phyloP scores from a whole-genome alignment of 2,113 vertebrate genomes.

The Nesoenas mayeri region DNA sequence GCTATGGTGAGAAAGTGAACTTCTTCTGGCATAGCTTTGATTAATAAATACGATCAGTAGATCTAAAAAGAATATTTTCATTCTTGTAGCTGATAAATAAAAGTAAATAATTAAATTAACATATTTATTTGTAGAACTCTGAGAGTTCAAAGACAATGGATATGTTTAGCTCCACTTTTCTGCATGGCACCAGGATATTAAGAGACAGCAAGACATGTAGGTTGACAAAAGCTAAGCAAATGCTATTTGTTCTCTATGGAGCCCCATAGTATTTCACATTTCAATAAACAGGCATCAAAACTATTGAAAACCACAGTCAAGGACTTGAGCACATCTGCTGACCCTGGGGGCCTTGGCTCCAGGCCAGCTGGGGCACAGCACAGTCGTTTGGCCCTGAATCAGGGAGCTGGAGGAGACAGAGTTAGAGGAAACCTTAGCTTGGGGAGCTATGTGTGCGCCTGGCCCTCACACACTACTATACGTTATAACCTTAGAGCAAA shows the following conservation, averaged over 20 bases:
- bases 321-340: fast-evolving
- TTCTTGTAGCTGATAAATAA: not conserved
- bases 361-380: too few relatives aligned
- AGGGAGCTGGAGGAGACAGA: not conserved
- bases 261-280: not conserved
- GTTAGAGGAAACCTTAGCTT: not conserved
- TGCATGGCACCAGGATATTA: not conserved
- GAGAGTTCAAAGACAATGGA: not conserved
- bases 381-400: not conserved
- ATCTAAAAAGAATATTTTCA: not conserved
- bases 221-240: not conserved
- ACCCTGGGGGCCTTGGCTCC: not conserved
- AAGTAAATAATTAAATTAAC: not conserved
- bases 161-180: not conserved
- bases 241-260: not conserved
- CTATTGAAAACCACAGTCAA: not conserved
- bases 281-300: not conserved
- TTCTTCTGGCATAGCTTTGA: not conserved
- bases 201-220: not conserved
- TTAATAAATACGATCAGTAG: not conserved
- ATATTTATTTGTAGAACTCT: not conserved
- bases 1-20: not conserved
- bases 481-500: not conserved
- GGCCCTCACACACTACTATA: not conserved
- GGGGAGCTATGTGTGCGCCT: not conserved